Conservation (phyloP, 1,140 invertebrate genomes). For the Wasmannia auropunctata region DNA sequence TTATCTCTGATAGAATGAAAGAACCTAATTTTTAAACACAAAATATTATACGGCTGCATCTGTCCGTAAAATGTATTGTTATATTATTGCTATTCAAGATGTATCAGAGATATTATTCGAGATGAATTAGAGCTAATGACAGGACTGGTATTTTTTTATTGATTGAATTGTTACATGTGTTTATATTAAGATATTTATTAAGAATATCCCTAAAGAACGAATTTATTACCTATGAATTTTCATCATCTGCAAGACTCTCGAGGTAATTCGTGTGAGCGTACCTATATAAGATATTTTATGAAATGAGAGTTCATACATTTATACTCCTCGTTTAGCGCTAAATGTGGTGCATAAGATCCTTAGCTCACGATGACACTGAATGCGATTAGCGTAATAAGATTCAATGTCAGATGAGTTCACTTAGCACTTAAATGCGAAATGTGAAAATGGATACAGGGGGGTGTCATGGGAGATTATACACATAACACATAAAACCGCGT, state of each 20-base stretch:
- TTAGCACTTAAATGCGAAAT: neutral
- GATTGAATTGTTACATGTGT: neutral
- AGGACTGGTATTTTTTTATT: neutral
- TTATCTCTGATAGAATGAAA: conserved; percentile 22
- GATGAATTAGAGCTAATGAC: neutral
- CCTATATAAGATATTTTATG: neutral
- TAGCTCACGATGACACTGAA: neutral
- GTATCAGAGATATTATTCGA: neutral
- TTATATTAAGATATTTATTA: conserved; percentile 1
- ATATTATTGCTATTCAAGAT: neutral
- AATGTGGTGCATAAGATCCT: neutral
- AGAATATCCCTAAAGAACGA: neutral
- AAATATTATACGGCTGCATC: neutral
- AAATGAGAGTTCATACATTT: neutral
- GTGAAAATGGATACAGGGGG: neutral
- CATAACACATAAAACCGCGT: neutral
- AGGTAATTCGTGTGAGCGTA: neutral
- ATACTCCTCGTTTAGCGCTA: neutral
- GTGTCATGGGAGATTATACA: neutral
- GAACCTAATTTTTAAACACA: conserved; percentile 1
- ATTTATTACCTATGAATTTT: neutral
- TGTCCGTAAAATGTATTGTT: neutral
- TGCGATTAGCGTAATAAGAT: conserved; percentile 33
- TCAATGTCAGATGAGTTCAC: neutral
- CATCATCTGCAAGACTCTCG: neutral